Evolutionary conservation across 2,113 vertebrate genomes (phyloP).

Genomic region (Thermophis baileyi): DNA sequence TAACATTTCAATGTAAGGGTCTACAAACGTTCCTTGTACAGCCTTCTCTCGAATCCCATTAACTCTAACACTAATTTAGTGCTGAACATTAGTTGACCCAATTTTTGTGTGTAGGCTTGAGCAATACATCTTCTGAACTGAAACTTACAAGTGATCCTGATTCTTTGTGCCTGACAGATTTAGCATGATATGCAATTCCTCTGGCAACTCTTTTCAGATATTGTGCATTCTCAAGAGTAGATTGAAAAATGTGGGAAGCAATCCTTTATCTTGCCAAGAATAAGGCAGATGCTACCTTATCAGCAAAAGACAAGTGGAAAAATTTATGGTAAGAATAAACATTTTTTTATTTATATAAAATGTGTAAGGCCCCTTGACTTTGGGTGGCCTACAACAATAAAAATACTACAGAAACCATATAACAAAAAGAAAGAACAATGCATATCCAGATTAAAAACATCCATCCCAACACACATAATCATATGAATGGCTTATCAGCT

Average conservation of each 20-base stretch:
- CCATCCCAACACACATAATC: neutral
- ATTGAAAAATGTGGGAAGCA: neutral
- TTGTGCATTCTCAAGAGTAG: neutral
- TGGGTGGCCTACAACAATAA: neutral
- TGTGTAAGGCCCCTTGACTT: neutral
- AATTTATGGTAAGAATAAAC: neutral
- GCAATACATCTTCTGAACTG: neutral
- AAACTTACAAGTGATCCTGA: neutral
- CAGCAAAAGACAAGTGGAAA: neutral
- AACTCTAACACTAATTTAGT: neutral
- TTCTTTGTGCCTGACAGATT: neutral
- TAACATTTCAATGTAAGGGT: neutral
- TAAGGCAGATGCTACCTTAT: neutral
- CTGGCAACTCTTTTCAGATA: neutral
- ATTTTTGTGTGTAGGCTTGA: neutral
- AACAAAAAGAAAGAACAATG: neutral
- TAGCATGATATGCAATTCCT: neutral
- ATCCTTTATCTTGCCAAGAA: neutral
- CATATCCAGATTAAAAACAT: neutral
- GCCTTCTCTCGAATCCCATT: neutral
- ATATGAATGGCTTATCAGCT: neutral
- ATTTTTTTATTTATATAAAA: neutral
- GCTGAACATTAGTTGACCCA: neutral
- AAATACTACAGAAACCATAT: neutral
- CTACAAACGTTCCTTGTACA: neutral